These are phyloP conservation scores for Neopelma chrysocephalum DNA, from an alignment of 2,797 vertebrate genomes.

Conservation along the genomic window DNA sequence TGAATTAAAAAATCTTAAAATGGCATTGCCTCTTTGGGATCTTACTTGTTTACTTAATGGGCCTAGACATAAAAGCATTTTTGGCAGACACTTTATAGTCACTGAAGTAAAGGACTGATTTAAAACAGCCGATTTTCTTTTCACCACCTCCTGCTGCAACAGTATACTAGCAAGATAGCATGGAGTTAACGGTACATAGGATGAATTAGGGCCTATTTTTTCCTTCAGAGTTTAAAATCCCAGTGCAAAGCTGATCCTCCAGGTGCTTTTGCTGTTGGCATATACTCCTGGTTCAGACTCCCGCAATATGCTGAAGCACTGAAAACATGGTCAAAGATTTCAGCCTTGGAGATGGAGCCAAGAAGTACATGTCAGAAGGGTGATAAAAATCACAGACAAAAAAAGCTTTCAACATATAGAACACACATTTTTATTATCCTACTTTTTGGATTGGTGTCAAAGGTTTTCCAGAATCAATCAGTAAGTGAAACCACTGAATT, in stretches of 20 bases:
- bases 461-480: not conserved
- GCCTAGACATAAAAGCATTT: slow-evolving; percentile 40
- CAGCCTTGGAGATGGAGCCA: not conserved
- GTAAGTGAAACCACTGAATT: not conserved
- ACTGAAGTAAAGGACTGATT: slow-evolving; percentile 11
- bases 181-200: not conserved
- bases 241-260: not conserved
- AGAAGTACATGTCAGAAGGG: not conserved
- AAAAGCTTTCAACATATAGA: not conserved
- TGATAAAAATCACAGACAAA: not conserved
- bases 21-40: not conserved
- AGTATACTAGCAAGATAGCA: not conserved
- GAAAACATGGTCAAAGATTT: not conserved
- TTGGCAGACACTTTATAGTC: slow-evolving; percentile 2
- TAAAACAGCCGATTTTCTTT: not conserved
- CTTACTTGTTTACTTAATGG: slow-evolving; percentile 26
- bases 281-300: not conserved
- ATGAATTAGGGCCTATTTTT: not conserved
- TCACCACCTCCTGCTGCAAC: not conserved
- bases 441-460: not conserved
- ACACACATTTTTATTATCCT: not conserved
- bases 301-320: not conserved
- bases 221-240: not conserved
- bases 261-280: not conserved
- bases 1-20: slow-evolving; percentile 19